Base-by-base conservation (phyloP, 2,113 vertebrate species). In the Struthidea cinerea region DNA sequence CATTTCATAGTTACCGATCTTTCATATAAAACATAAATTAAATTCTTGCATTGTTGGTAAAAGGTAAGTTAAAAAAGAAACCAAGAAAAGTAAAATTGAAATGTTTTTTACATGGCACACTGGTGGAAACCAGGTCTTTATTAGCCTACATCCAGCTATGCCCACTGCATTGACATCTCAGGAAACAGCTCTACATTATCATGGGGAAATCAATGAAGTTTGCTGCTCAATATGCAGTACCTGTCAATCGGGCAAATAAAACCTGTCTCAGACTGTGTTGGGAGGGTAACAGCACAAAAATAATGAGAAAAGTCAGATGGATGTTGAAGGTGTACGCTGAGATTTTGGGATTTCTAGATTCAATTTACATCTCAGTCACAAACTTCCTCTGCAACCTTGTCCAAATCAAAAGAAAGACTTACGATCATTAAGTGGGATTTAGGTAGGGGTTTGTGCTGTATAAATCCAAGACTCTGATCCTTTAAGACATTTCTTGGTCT, bases 211-310 rank as follows among this genome's bases (percentile, higher is more conserved):
- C 90, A 86, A 83, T 93, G 53, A 49, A 76, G 18, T 65, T 83
- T 69, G 53, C 46, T 77, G 46, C 39, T 92, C 71, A 83, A 22
- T 69, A 74, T 46, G 46, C 55, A 42, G 46, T 39, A 65, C 10
- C 26, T 88, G 83, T 67, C 79, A 88, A 94, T 42, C 88, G 9
- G 9, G 7, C 46, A 88, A 92, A 93, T 57, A 80, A 65, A 94
- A 83, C 5, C 44, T 44, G 2, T 50, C 23, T 78, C n/a, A 81
- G 27, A 30, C 6, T 71, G 17, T 73, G 67, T 26, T 88, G 41
- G 67, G 76, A 93, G 28, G 21, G 37, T 22, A 71, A 26, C 15
- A 71, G 22, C 85, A 44, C 11, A 52, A 84, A 91, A 87, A 75
- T n/a, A 73, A 41, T 6, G 4, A 11, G 16, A 37, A 60, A 85